Evolutionary conservation across 2,888 invertebrate species (phyloP), one percentile per base, ranked within the genome.

Genomic region (Cabera pusaria): DNA sequence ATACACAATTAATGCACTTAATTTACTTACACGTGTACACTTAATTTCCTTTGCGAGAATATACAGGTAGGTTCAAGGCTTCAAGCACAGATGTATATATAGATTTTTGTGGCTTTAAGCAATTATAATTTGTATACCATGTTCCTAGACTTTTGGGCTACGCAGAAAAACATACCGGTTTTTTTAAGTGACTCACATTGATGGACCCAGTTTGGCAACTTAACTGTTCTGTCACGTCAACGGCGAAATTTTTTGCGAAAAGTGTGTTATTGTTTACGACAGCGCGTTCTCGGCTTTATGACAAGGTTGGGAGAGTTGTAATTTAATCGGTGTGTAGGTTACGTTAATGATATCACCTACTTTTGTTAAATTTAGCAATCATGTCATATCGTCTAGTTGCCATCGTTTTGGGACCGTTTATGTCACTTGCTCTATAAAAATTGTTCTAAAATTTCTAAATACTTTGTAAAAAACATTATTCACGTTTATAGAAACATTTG

Each of bases 181-280:
- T 32, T 54, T 22, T 39, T 64, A 59, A 63, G 33, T 64, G 59
- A 64, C 52, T 48, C 9, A 20, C 27, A 26, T 33, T 24, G 20
- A 11, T 22, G 29, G 14, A 22, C 12, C 35, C 35, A 49, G 41
- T 60, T 56, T 37, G 49, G 36, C 33, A 32, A 52, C 44, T 47
- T 32, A 52, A 51, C 49, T 35, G 61, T 60, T 60, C 44, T 21
- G 44, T 38, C 45, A 20, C 19, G 45, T 38, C 40, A 28, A 37
- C 44, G 21, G 22, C 25, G 38, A 36, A 39, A 23, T 34, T 29
- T 35, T 44, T 32, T 27, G 29, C 35, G 31, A 26, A 35, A 36
- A 42, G 31, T 31, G 14, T 18, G 10, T 17, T 29, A 19, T 9
- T 1, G 4, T 10, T 8, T 8, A 16, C 25, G 10, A 5, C 26